Conservation (phyloP, 2,113 vertebrate genomes). For the Cryptomyrus ogoouensis region DNA sequence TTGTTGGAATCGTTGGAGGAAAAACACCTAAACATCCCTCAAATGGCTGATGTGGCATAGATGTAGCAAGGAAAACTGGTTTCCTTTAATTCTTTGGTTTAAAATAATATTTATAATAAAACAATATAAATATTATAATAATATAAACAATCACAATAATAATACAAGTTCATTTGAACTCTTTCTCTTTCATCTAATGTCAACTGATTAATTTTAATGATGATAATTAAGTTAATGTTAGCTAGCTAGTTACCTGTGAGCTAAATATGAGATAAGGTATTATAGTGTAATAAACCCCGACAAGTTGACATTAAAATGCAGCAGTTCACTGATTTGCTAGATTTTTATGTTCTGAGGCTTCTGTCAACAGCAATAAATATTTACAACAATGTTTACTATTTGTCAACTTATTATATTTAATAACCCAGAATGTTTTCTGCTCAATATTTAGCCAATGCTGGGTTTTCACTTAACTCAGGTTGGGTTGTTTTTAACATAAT, state of each 20-base stretch:
- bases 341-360: background rate
- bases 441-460: background rate
- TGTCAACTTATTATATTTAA: background rate
- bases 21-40: too few relatives aligned
- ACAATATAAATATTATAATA: background rate
- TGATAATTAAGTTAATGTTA: background rate
- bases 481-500: background rate
- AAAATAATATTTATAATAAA: background rate
- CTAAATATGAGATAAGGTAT: too few relatives aligned
- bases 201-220: background rate
- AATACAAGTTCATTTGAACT: too few relatives aligned
- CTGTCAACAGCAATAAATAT: background rate
- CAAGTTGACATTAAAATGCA: background rate
- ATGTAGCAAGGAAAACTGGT: too few relatives aligned
- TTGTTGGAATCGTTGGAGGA: too few relatives aligned
- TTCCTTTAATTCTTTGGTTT: background rate
- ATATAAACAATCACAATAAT: background rate
- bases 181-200: background rate
- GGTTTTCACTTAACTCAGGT: background rate
- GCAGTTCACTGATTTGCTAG: background rate
- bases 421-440: background rate
- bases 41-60: too few relatives aligned
- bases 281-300: background rate
- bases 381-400: background rate
- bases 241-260: background rate